Conservation (phyloP, 2,888 invertebrate species). For the Sisyra terminalis region DNA sequence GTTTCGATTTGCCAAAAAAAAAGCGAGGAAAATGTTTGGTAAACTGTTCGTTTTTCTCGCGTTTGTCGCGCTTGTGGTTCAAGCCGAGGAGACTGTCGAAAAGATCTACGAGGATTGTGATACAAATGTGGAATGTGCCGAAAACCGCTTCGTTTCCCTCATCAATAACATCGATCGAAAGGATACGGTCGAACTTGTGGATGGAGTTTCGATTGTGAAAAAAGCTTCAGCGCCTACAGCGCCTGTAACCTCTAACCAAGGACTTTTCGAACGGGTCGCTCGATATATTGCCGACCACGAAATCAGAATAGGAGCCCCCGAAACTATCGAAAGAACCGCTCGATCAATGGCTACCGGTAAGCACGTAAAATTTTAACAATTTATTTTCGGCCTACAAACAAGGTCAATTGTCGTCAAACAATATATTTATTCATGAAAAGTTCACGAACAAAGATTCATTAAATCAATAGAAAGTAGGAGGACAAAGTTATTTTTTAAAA, state of each 20-base stretch:
- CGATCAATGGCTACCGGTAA: conserved; percentile 15
- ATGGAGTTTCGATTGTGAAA: conserved; percentile 23
- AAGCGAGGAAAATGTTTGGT: neutral
- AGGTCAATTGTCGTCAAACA: neutral
- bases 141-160: conserved; percentile 28
- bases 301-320: conserved; percentile 26
- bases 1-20: neutral
- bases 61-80: neutral
- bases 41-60: conserved; percentile 1
- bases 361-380: neutral
- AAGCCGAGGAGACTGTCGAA: conserved; percentile 8
- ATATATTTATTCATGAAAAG: neutral
- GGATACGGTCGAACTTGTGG: conserved; percentile 25
- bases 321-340: conserved; percentile 22
- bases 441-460: neutral
- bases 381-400: neutral
- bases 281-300: conserved; percentile 31
- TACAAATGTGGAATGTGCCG: conserved; percentile 20
- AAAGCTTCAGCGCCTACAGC: conserved; percentile 17
- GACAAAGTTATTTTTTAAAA: too few species aligned
- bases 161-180: conserved; percentile 29
- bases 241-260: conserved; percentile 17
- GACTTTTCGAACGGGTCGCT: conserved; percentile 29
- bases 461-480: too few species aligned
- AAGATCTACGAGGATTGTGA: conserved; percentile 17